These are phyloP conservation scores for Geococcyx californianus DNA, from an alignment of 2,113 vertebrate species.

Conservation along the genomic window DNA sequence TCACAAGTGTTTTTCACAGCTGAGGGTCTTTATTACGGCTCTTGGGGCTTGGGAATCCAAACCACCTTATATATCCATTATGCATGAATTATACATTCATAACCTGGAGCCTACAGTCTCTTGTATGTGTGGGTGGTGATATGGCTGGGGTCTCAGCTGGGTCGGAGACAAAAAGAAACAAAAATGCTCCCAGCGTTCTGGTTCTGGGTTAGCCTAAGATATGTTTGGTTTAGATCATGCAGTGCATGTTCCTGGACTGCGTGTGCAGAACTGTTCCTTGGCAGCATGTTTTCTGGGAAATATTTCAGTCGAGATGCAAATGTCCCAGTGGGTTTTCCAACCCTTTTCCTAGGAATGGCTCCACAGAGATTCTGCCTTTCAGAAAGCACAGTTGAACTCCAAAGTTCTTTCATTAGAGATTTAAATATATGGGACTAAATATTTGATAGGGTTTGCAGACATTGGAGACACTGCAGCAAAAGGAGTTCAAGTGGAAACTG, in stretches of 20 bases:
- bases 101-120: background rate
- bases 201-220: background rate
- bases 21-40: background rate
- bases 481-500: background rate
- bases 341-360: background rate
- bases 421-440: background rate
- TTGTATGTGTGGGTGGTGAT: background rate
- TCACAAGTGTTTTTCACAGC: slow-evolving; percentile 18
- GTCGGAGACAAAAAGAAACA: background rate
- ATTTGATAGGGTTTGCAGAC: background rate
- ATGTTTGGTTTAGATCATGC: background rate
- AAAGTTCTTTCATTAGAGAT: background rate
- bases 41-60: background rate
- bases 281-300: background rate
- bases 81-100: background rate
- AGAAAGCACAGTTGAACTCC: background rate
- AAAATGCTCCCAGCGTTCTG: background rate
- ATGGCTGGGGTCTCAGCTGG: background rate
- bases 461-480: background rate
- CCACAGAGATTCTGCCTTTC: background rate
- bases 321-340: background rate
- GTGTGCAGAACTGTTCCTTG: background rate
- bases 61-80: background rate
- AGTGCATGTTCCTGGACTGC: fast-evolving
- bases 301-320: background rate